These are phyloP conservation scores for Pangasianodon hypophthalmus DNA, from an alignment of 2,113 vertebrate species.

Conservation along the genomic window DNA sequence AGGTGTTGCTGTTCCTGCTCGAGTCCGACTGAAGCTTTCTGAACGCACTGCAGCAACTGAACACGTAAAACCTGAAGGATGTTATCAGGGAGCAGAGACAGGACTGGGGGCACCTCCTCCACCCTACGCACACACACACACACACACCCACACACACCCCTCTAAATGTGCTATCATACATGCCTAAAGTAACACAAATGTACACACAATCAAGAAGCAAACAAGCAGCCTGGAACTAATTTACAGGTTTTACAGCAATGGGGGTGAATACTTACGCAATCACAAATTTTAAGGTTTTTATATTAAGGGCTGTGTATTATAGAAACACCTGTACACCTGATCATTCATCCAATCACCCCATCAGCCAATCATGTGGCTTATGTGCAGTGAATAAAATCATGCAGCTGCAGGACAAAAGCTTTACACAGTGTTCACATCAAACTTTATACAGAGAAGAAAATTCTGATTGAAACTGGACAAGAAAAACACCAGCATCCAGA, in stretches of 20 bases:
- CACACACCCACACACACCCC: slow-evolving; percentile 31
- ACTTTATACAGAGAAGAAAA: no score
- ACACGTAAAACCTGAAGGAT: slow-evolving; percentile 93
- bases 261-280: neutral
- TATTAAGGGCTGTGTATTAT: neutral
- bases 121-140: slow-evolving; percentile 71
- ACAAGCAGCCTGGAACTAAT: neutral
- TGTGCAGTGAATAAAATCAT: neutral
- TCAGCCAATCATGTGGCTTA: neutral
- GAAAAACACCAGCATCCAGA: no score
- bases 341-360: neutral
- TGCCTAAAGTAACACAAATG: neutral
- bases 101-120: slow-evolving; percentile 89
- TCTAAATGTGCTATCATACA: neutral
- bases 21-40: slow-evolving; percentile 91
- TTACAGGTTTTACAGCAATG: neutral
- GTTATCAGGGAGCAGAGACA: slow-evolving; percentile 94
- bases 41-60: slow-evolving; percentile 92
- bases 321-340: neutral
- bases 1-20: slow-evolving; percentile 92
- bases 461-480: no score
- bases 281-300: neutral
- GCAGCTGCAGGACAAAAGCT: neutral
- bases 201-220: neutral
- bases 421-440: no score